Conservation (phyloP, 2,888 invertebrate genomes). For the Opisthograptis luteolata region DNA sequence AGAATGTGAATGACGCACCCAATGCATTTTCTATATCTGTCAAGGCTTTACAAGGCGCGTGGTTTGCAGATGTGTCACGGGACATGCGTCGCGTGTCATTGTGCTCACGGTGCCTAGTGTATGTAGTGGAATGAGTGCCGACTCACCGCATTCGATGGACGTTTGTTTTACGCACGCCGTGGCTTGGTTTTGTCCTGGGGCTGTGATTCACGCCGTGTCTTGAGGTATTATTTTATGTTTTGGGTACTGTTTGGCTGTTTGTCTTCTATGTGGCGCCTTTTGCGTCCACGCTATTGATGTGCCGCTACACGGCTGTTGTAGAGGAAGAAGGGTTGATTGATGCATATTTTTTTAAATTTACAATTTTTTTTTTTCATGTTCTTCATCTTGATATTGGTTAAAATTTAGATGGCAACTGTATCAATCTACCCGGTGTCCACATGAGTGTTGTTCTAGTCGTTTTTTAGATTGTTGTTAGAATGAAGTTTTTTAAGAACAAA, state of each 20-base stretch:
- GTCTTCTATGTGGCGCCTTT: conserved; percentile 75
- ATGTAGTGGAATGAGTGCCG: conserved; percentile 84
- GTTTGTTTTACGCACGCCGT: conserved; percentile 82
- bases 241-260: conserved; percentile 71
- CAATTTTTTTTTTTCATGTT: background rate
- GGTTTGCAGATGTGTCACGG: conserved; percentile 67
- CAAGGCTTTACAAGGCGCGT: conserved; percentile 45
- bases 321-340: conserved; percentile 73
- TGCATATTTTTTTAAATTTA: conserved; percentile 39
- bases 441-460: conserved; percentile 59
- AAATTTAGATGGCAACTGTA: conserved; percentile 46
- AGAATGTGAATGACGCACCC: conserved; percentile 60
- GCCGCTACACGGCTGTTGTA: conserved; percentile 60
- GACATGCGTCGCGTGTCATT: conserved; percentile 75
- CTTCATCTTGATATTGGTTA: background rate
- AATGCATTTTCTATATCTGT: conserved; percentile 72
- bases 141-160: conserved; percentile 83
- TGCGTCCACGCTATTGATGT: conserved; percentile 74
- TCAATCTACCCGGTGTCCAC: conserved; percentile 67
- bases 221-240: conserved; percentile 77
- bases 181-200: conserved; percentile 80
- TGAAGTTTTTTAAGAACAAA: conserved; percentile 56
- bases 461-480: conserved; percentile 50
- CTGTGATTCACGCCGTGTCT: conserved; percentile 70
- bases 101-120: conserved; percentile 62